phyloP scores from a whole-genome alignment of 2,113 vertebrate species.

The Serilophus lunatus region DNA sequence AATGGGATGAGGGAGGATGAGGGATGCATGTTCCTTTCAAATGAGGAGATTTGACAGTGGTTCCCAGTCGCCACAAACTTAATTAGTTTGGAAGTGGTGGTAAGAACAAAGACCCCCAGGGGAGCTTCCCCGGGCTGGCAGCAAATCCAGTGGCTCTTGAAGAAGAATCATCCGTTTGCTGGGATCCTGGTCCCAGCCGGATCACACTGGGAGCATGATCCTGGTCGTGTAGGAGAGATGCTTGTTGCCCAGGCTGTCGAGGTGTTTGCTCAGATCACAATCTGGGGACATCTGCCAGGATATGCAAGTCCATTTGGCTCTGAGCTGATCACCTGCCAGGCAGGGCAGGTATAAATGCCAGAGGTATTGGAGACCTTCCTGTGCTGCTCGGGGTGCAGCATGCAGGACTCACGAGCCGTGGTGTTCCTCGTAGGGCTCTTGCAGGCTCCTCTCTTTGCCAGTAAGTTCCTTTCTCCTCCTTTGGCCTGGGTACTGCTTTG shows the following conservation, averaged over 20 bases:
- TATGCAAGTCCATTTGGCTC: neutral
- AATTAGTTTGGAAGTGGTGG: slow-evolving; percentile 64
- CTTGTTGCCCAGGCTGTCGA: neutral
- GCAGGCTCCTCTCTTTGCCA: neutral
- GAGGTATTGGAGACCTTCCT: slow-evolving; percentile 2
- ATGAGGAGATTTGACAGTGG: slow-evolving; percentile 49
- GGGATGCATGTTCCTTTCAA: slow-evolving; percentile 29
- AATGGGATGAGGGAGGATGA: neutral
- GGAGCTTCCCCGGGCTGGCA: neutral
- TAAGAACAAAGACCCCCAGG: slow-evolving; percentile 49
- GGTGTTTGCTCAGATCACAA: neutral
- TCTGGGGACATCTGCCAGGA: slow-evolving; percentile 13
- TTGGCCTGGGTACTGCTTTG: neutral
- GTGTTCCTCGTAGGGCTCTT: slow-evolving; percentile 21
- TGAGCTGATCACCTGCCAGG: neutral
- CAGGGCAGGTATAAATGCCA: slow-evolving; percentile 60
- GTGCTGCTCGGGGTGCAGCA: neutral
- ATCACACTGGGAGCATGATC: neutral
- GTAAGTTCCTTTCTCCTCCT: neutral
- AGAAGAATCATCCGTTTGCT: no score
- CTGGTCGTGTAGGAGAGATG: neutral
- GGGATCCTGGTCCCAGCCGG: neutral
- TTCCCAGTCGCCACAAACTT: slow-evolving; percentile 62
- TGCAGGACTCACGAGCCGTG: slow-evolving; percentile 23
- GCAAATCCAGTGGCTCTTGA: neutral